phyloP scores from a whole-genome alignment of 1,140 invertebrate genomes.

The Phocides pigmalion region DNA sequence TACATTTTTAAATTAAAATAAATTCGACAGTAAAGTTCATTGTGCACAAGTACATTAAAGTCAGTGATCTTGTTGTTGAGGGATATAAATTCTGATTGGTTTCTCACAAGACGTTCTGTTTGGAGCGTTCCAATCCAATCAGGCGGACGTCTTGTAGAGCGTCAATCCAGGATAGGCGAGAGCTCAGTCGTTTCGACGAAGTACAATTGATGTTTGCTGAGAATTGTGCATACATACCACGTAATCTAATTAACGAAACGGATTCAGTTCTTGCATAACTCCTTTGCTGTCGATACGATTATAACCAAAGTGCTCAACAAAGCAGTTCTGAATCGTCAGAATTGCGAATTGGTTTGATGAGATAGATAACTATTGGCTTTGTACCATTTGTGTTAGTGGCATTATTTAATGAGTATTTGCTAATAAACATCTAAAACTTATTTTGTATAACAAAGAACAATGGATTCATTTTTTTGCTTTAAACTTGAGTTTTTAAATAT shows the following conservation, averaged over 20 bases:
- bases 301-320: too few species aligned
- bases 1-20: not conserved
- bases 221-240: constrained; percentile 18
- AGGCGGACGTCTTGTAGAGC: constrained; percentile 40
- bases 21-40: constrained; percentile 4
- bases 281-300: not conserved
- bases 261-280: constrained; percentile 14
- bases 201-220: constrained; percentile 32
- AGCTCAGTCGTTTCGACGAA: constrained; percentile 28
- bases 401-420: too few species aligned
- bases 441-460: too few species aligned
- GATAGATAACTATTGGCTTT: too few species aligned
- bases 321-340: too few species aligned
- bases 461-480: too few species aligned
- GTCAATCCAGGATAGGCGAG: constrained; percentile 30
- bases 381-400: too few species aligned
- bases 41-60: constrained; percentile 11
- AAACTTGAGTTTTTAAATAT: too few species aligned
- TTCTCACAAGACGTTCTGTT: constrained; percentile 48
- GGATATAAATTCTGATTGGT: constrained; percentile 59
- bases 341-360: too few species aligned
- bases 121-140: constrained; percentile 56
- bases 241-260: constrained; percentile 26
- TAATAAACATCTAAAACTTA: too few species aligned
- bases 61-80: constrained; percentile 35